These are phyloP conservation scores for Engystomops pustulosus DNA, from an alignment of 2,113 vertebrate species.

Conservation along the genomic window DNA sequence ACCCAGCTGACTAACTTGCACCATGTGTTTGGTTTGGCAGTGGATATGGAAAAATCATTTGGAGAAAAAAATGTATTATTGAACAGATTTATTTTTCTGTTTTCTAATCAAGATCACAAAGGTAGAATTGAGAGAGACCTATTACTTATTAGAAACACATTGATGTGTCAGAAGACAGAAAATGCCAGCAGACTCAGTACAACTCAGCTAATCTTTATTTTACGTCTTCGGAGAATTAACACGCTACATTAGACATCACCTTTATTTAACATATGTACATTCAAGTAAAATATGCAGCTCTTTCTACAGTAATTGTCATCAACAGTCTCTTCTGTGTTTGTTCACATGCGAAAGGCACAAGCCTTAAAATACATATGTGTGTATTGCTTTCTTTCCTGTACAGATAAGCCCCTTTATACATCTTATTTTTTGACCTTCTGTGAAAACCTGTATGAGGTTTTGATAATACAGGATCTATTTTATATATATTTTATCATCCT, in stretches of 20 bases:
- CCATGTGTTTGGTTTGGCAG: constrained; percentile 82
- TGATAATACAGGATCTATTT: too few species aligned
- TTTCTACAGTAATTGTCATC: background rate
- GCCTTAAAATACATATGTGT: too few species aligned
- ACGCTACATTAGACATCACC: background rate
- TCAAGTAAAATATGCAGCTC: background rate
- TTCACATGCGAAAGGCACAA: too few species aligned
- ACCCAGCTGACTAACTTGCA: constrained; percentile 72
- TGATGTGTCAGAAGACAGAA: constrained; percentile 56
- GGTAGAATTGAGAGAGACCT: constrained; percentile 69
- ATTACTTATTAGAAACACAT: constrained; percentile 67
- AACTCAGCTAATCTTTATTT: too few species aligned
- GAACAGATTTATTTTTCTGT: constrained; percentile 72
- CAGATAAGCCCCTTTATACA: too few species aligned
- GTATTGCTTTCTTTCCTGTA: too few species aligned
- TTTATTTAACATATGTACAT: background rate
- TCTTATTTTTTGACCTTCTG: too few species aligned
- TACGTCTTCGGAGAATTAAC: background rate
- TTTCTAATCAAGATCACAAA: constrained; percentile 74
- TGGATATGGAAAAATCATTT: constrained; percentile 81
- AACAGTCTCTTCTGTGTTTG: background rate
- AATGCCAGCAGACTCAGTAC: background rate
- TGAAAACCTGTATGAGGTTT: too few species aligned
- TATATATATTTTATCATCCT: too few species aligned
- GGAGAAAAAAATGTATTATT: constrained; percentile 72